A percentile compares a stretch with the other conserved stretches of the same genome.
Conservation (phyloP, 1,140 invertebrate species). For the Tetragnatha versicolor region DNA sequence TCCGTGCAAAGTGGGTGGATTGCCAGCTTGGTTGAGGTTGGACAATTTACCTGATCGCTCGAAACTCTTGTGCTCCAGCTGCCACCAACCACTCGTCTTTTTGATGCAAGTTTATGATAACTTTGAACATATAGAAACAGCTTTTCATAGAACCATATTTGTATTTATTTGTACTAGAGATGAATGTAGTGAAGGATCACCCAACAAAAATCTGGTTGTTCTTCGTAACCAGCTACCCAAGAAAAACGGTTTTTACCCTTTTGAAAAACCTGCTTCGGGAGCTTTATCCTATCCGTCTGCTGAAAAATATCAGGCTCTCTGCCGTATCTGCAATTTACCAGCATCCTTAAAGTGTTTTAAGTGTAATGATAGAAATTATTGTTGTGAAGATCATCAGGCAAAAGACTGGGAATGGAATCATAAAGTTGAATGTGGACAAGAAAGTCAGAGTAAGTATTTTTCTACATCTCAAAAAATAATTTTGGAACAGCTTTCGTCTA, state of each 20-base stretch:
- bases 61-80: conserved; percentile 75
- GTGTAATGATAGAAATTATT: conserved; percentile 83
- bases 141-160: conserved; percentile 88
- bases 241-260: conserved; percentile 82
- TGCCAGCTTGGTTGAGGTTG: conserved; percentile 87
- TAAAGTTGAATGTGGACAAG: conserved; percentile 71
- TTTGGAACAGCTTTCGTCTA: too few relatives aligned
- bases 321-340: conserved; percentile 79
- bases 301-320: conserved; percentile 69
- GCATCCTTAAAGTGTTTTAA: conserved; percentile 79
- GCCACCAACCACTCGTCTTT: conserved; percentile 77
- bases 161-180: conserved; percentile 84
- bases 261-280: conserved; percentile 72
- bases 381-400: conserved; percentile 81
- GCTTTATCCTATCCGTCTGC: conserved; percentile 66
- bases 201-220: conserved; percentile 74
- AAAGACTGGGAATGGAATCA: conserved; percentile 86
- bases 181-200: conserved; percentile 74
- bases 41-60: conserved; percentile 73
- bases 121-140: conserved; percentile 70
- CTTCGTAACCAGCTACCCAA: conserved; percentile 80
- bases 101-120: conserved; percentile 94
- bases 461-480: too few relatives aligned
- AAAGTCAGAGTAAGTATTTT: background rate
- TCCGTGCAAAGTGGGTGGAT: conserved; percentile 91